Base-by-base conservation (phyloP, 2,797 vertebrate genomes). In the Geotrypetes seraphini region DNA sequence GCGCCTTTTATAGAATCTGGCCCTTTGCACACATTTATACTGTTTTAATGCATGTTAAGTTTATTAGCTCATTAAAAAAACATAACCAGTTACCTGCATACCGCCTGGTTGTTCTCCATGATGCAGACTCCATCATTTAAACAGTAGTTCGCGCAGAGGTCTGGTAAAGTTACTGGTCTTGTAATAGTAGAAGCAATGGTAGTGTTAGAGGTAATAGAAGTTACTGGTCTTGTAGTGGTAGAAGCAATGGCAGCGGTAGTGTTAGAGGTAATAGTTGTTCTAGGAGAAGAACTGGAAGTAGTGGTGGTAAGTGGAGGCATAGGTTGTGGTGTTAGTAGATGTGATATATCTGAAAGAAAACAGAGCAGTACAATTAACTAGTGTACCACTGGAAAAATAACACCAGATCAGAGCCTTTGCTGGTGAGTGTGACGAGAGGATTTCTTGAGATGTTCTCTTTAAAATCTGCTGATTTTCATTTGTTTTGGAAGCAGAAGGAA, bases 51-150 rank as follows among this genome's bases (percentile, higher is more conserved):
- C n/a, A n/a, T n/a, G n/a, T n/a, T n/a, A n/a, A n/a, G n/a, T n/a
- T n/a, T n/a, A n/a, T n/a, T n/a, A n/a, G n/a, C n/a, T n/a, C n/a
- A n/a, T n/a, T n/a, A n/a, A n/a, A n/a, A n/a, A 13, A 10, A 13
- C 9, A n/a, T 1, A 6, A 16, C 10, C 9, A 32, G 23, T 60
- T 70, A 95, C 91, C 83, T 87, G 86, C 91, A 96, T 12, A 49
- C 50, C 0, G 75, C 23, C 31, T 16, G 35, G 11, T 29, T 43
- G 0, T 63, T 3, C 0, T 57, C 52, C 31, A 59, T 4, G 8
- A 70, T 2, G 2, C 91, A 95, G 36, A 88, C 5, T 1, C 91
- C 89, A 0, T 45, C 59, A 1, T 95, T 91, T 51, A 75, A 33
- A 65, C 92, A 94, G 1, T 79, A 29, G 2, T 31, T 6, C 11